Evolutionary conservation across 2,797 vertebrate species (phyloP).

Genomic region (Diceros bicornis): DNA sequence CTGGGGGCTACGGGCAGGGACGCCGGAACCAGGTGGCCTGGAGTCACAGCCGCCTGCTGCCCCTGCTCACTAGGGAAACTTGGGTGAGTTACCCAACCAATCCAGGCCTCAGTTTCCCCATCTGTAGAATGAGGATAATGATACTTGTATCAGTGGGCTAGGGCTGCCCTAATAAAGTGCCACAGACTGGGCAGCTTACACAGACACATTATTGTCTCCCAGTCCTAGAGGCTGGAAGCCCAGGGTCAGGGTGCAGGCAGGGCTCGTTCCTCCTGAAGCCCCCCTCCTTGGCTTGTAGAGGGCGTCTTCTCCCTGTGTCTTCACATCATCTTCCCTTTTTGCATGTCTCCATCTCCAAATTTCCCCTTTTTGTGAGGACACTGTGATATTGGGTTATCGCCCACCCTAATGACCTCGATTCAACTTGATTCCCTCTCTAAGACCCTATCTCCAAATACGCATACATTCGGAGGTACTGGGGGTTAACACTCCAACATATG

Average conservation of each 20-base stretch:
- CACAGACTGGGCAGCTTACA: accelerated
- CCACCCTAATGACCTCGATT: neutral
- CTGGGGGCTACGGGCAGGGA: accelerated
- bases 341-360: neutral
- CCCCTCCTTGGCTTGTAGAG: accelerated
- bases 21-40: neutral
- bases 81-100: neutral
- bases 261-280: neutral
- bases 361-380: neutral
- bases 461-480: too few species aligned
- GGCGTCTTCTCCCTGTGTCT: neutral
- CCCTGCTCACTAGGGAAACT: neutral
- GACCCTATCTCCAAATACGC: neutral
- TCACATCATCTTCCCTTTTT: accelerated
- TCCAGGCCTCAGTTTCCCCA: neutral
- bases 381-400: accelerated
- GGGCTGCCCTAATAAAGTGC: neutral
- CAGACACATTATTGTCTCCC: accelerated
- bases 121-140: neutral
- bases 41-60: accelerated
- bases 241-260: accelerated
- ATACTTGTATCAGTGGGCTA: neutral
- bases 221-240: neutral
- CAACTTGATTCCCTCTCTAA: too few species aligned
- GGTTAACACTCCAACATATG: neutral